Percentiles rank a stretch among this genome's conserved stretches.
Conservation (phyloP, 1,140 invertebrate species). For the Calliopsis andreniformis region DNA sequence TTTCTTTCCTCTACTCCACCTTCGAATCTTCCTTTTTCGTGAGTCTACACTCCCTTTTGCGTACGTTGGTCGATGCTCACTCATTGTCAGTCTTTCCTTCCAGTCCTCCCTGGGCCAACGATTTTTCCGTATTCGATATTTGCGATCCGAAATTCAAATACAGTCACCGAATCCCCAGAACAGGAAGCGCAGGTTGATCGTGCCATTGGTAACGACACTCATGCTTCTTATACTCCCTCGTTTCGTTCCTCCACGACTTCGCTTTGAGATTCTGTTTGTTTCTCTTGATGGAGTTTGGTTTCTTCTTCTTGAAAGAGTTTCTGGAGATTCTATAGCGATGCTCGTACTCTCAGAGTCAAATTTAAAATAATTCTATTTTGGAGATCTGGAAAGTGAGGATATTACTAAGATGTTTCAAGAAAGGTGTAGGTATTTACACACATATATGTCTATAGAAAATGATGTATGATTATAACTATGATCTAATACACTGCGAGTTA, state of each 20-base stretch:
- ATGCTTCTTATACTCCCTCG: not conserved
- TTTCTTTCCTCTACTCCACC: not conserved
- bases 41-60: not conserved
- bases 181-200: slow-evolving; percentile 3
- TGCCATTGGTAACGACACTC: not conserved
- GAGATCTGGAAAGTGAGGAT: too few species aligned
- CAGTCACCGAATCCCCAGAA: not conserved
- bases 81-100: not conserved
- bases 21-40: not conserved
- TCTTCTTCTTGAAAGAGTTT: too few species aligned
- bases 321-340: too few species aligned
- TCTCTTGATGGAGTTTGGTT: too few species aligned
- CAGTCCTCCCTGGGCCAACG: not conserved
- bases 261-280: too few species aligned
- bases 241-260: not conserved
- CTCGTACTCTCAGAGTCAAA: too few species aligned
- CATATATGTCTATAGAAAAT: too few species aligned
- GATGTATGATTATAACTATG: too few species aligned
- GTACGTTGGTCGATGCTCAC: not conserved
- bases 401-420: too few species aligned
- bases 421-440: too few species aligned
- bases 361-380: too few species aligned
- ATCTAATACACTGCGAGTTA: too few species aligned
- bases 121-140: slow-evolving; percentile 11
- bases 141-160: slow-evolving; percentile 3